Conservation (phyloP, 1,140 invertebrate species). For the Helicoverpa armigera region DNA sequence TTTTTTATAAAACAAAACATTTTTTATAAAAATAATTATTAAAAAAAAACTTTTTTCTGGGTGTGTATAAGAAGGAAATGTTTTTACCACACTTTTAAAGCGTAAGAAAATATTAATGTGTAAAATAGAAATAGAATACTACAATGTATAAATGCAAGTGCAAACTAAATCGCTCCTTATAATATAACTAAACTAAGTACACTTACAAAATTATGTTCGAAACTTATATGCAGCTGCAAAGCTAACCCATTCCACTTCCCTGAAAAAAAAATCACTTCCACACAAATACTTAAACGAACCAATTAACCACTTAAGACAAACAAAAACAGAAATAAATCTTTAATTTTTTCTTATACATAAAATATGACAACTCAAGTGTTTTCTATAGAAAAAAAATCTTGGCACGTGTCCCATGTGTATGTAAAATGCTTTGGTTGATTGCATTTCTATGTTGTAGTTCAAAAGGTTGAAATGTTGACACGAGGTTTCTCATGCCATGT, state of each 20-base stretch:
- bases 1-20: not conserved
- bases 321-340: slow-evolving; percentile 12
- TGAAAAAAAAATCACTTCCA: not conserved
- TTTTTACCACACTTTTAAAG: too few species aligned
- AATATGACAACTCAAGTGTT: slow-evolving; percentile 26
- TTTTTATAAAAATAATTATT: not conserved
- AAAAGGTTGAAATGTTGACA: slow-evolving; percentile 23
- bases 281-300: not conserved
- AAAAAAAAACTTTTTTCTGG: not conserved
- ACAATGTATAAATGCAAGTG: too few species aligned
- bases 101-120: too few species aligned
- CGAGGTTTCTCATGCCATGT: too few species aligned
- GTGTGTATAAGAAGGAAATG: too few species aligned
- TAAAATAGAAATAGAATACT: too few species aligned
- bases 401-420: slow-evolving; percentile 32
- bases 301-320: not conserved
- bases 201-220: too few species aligned
- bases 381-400: slow-evolving; percentile 7
- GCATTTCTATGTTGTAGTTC: slow-evolving; percentile 25
- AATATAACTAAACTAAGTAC: too few species aligned
- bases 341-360: slow-evolving; percentile 26
- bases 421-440: slow-evolving; percentile 31
- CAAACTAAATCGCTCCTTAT: too few species aligned
- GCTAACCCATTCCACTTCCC: not conserved
- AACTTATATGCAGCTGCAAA: not conserved